Evolutionary conservation across 2,888 invertebrate genomes (phyloP), one percentile per base, ranked within the genome.

Genomic region (Mactromeris polynyma): DNA sequence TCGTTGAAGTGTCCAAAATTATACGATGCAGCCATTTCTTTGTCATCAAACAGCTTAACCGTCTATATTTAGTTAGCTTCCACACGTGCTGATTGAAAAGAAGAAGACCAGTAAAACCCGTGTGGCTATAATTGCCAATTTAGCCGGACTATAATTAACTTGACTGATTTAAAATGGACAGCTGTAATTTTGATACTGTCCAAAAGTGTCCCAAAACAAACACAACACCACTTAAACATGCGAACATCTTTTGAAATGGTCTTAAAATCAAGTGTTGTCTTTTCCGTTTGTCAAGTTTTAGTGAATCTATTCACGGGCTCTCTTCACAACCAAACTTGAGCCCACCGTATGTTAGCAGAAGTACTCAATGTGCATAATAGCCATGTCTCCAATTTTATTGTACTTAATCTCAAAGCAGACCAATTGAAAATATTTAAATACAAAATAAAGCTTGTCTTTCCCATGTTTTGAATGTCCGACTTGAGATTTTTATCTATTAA

Each of bases 131-230:
- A 86, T 80, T 81, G 31, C 42, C 64, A 81, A 73, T 81, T 40
- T 73, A 69, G 81, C 81, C 26, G 9, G 31, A 81, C 81, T 86
- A 86, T 86, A 86, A 86, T 86, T 86, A 86, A 86, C 86, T 86
- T 81, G 86, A 80, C 58, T 64, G 58, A 80, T 46, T 79, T 69
- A 81, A 54, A 51, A 81, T 69, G 69, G 86, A 73, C 86, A 86
- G 81, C 81, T 86, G 86, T 86, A 80, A 40, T 46, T 80, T 64
- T 69, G 36, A 86, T 86, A 77, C 77, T 33, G 77, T 40, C 31
- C 40, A 26, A 77, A 69, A 38, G 54, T 77, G 46, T 14, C 54
- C 46, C 40, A 26, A 84, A 84, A 78, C 78, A 84, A 84, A 78
- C 78, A 84, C 77, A 54, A 42, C 51, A 78, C 38, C 54, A 26